Conservation (phyloP, 2,113 vertebrate genomes). For the Mormyrus iriodes region DNA sequence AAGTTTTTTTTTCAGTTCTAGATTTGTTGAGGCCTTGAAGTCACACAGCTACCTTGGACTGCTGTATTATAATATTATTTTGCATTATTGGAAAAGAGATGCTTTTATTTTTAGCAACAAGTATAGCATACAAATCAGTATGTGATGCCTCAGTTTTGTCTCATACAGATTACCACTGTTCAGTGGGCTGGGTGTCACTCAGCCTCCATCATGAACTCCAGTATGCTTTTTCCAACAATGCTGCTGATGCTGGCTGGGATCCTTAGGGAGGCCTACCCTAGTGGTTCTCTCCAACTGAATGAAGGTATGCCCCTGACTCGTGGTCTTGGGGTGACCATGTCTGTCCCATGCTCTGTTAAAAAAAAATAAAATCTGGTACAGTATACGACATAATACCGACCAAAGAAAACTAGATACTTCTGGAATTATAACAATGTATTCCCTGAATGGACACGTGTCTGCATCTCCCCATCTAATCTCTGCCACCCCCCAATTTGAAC, state of each 20-base stretch:
- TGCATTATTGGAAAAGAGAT: neutral
- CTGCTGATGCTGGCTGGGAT: constrained; percentile 41
- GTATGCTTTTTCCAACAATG: constrained; percentile 41
- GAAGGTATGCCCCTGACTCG: constrained; percentile 41
- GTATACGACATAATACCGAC: neutral
- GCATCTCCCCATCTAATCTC: too few relatives aligned
- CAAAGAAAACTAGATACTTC: neutral
- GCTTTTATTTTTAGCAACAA: neutral
- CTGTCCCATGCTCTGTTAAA: neutral
- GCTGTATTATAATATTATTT: neutral
- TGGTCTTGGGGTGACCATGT: neutral
- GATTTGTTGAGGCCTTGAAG: neutral
- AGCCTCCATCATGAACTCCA: neutral
- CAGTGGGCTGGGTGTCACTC: neutral
- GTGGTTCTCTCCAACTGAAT: constrained; percentile 10
- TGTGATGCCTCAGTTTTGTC: constrained; percentile 1
- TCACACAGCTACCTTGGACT: neutral
- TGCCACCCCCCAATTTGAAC: too few relatives aligned
- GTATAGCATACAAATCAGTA: neutral
- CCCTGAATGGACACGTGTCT: too few relatives aligned
- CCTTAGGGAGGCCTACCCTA: constrained; percentile 34
- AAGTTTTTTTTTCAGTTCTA: neutral
- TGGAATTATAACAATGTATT: neutral
- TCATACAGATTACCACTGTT: neutral
- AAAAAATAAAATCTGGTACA: neutral